These are phyloP conservation scores for Anisognathus igniventris DNA, from an alignment of 2,797 vertebrate genomes.

Conservation along the genomic window DNA sequence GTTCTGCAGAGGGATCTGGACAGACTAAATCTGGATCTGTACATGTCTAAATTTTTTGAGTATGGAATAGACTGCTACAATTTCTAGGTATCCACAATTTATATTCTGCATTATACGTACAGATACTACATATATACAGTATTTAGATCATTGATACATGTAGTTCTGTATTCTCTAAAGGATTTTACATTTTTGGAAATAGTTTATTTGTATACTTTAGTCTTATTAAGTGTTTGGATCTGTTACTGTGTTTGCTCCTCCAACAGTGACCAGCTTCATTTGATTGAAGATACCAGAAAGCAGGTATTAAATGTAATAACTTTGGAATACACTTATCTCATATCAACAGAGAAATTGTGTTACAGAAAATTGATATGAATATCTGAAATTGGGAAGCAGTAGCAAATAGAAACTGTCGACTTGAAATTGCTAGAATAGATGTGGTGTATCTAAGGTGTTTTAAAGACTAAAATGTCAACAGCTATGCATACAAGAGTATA, in stretches of 20 bases:
- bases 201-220: background rate
- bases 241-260: background rate
- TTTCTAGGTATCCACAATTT: background rate
- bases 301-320: background rate
- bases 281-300: background rate
- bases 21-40: background rate
- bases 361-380: background rate
- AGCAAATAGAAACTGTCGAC: background rate
- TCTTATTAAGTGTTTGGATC: background rate
- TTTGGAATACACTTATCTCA: background rate
- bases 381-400: background rate
- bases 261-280: background rate
- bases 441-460: background rate
- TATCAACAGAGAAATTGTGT: background rate
- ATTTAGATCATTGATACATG: background rate
- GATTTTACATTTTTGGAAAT: background rate
- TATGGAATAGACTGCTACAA: background rate
- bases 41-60: background rate
- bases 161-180: background rate
- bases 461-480: background rate
- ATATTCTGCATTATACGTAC: background rate
- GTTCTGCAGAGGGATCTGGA: background rate
- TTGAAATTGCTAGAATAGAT: background rate
- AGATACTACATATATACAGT: background rate
- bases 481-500: background rate